Evolutionary conservation across 2,113 vertebrate genomes (phyloP).

Genomic region (Neolamprologus brichardi): DNA sequence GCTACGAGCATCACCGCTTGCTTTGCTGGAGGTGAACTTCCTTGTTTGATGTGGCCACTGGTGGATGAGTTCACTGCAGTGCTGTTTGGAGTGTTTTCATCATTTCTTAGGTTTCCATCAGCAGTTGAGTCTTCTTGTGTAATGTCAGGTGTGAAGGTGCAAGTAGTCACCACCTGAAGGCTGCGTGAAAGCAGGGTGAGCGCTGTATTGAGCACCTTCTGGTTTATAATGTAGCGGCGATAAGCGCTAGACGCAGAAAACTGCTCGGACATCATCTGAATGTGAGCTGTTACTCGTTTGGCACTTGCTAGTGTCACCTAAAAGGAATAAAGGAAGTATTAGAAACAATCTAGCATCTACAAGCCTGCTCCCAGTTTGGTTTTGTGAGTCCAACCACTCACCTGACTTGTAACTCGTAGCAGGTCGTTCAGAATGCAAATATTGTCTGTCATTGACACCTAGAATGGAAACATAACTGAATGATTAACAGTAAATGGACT

Average conservation of each 20-base stretch:
- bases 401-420: slow-evolving; percentile 64
- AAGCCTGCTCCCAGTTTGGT: not conserved
- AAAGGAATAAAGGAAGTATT: not conserved
- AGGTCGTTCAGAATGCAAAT: slow-evolving; percentile 66
- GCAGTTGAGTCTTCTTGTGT: not conserved
- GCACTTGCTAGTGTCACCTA: slow-evolving; percentile 62
- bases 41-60: not conserved
- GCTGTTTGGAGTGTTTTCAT: not conserved
- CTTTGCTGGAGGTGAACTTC: not conserved
- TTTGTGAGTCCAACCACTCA: slow-evolving; percentile 12
- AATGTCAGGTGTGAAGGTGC: not conserved
- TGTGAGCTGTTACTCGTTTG: slow-evolving; percentile 23
- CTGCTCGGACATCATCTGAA: slow-evolving; percentile 21
- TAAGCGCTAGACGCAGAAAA: not conserved
- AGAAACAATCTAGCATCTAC: not conserved
- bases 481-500: not conserved
- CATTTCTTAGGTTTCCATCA: not conserved
- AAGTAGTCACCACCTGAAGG: slow-evolving; percentile 35
- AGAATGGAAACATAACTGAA: not conserved
- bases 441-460: slow-evolving; percentile 62
- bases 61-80: not conserved
- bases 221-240: not conserved
- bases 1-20: slow-evolving; percentile 16
- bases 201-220: slow-evolving; percentile 17
- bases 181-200: slow-evolving; percentile 59